A percentile compares a stretch with the other conserved stretches of the same genome.
These are phyloP conservation scores for Miniopterus natalensis DNA, from an alignment of 2,113 vertebrate genomes.

Conservation along the genomic window DNA sequence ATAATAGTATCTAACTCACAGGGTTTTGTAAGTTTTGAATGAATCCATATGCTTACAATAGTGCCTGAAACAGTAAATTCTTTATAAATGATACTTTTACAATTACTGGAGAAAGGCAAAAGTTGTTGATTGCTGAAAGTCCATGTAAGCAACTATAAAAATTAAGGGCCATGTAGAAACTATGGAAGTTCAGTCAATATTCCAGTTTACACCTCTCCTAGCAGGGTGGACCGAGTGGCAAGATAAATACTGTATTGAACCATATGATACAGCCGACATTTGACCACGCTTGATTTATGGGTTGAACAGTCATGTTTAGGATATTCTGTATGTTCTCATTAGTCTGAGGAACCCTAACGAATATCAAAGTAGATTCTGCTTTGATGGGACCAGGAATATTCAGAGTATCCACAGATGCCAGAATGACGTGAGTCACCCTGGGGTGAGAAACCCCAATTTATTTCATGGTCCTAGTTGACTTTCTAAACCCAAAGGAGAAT, in stretches of 20 bases:
- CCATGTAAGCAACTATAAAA: neutral
- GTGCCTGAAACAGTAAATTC: neutral
- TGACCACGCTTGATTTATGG: neutral
- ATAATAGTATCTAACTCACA: neutral
- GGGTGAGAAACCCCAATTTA: neutral
- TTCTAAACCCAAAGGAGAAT: neutral
- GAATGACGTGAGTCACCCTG: neutral
- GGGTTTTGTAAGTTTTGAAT: conserved; percentile 21
- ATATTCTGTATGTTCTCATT: neutral
- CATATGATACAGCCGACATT: neutral
- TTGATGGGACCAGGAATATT: neutral
- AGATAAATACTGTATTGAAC: conserved; percentile 10
- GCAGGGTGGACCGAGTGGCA: neutral
- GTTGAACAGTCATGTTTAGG: neutral
- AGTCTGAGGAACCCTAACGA: neutral
- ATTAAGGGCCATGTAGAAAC: neutral
- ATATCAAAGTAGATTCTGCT: neutral
- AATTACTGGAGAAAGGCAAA: conserved; percentile 20
- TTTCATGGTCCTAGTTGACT: neutral
- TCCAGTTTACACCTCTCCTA: neutral
- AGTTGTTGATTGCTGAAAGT: neutral
- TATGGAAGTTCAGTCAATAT: neutral
- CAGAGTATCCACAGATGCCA: neutral
- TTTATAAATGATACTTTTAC: neutral
- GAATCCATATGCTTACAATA: neutral